Evolutionary conservation across 2,888 invertebrate species (phyloP), one percentile per base, ranked within the genome.

Genomic region (Drosophila borborema): DNA sequence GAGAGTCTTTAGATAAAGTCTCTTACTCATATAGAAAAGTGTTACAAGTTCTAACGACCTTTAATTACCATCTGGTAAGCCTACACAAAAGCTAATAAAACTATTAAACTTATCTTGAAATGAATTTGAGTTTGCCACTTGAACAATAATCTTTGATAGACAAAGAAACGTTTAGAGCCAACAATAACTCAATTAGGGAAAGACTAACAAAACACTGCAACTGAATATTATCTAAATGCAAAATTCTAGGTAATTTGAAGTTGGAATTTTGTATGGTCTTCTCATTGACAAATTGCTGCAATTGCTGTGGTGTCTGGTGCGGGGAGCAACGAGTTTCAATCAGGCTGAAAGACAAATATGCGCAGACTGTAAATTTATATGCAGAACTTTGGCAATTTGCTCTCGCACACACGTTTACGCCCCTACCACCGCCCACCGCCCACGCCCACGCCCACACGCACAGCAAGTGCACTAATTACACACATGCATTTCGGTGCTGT

Each of bases 341-440:
- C 70, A 73, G 77, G 54, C 56, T 55, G 49, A 60, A 81, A 88
- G 89, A 79, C 83, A 85, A 88, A 88, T 88, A 82, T 88, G 73
- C 81, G 68, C 63, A 67, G 61, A 12, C 41, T 69, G 68, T 72
- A 80, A 75, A 85, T 85, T 88, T 88, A 88, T 82, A 72, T 78
- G 74, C 83, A 58, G 72, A 71, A 72, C 76, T 77, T 80, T 76
- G 88, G 71, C 86, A 78, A 82, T 85, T 82, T 85, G 73, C 74
- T 67, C 67, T 38, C 68, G 53, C 53, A 51, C 64, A 23, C 51
- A 58, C 51, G 16, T 40, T 40, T 40, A 6, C 14, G 38, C 14
- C 31, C 54, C 60, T 48, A 12, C 56, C 55, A 28, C 3, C 18
- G 18, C 18, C 51, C 38, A n/a, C 20, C 23, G 16, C 6, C 2